Conservation (phyloP, 2,888 invertebrate species). For the Meta bourneti region DNA sequence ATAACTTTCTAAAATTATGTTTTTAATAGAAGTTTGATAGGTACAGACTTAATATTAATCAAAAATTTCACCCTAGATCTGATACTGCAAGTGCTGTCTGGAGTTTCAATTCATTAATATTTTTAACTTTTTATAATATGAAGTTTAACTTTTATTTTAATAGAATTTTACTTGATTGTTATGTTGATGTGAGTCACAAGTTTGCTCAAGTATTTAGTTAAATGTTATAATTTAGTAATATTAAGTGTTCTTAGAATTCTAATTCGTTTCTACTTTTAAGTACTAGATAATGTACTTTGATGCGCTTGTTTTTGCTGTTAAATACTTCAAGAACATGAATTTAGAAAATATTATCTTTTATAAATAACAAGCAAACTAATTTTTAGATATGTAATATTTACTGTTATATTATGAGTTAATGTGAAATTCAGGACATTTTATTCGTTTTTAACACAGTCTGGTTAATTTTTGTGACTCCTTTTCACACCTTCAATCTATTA, state of each 20-base stretch:
- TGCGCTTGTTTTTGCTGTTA: neutral
- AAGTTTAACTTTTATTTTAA: neutral
- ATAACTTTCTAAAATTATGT: too few species aligned
- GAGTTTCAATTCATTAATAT: neutral
- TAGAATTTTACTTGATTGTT: neutral
- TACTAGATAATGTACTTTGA: neutral
- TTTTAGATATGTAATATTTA: too few species aligned
- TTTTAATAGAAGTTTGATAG: too few species aligned
- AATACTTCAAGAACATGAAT: neutral
- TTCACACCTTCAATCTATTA: constrained; percentile 14
- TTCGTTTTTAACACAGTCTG: too few species aligned
- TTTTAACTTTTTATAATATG: neutral
- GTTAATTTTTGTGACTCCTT: neutral
- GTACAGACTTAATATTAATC: too few species aligned
- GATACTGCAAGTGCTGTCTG: neutral
- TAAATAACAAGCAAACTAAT: too few species aligned
- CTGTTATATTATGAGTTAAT: too few species aligned
- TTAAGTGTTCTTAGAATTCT: neutral
- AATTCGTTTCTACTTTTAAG: neutral
- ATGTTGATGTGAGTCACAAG: neutral
- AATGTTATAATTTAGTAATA: neutral
- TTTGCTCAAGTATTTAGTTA: neutral
- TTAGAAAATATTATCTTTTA: too few species aligned
- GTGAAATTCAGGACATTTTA: too few species aligned
- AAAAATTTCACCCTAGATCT: neutral